Base-by-base conservation (phyloP, 2,888 invertebrate species). In the Mylabris sibirica region DNA sequence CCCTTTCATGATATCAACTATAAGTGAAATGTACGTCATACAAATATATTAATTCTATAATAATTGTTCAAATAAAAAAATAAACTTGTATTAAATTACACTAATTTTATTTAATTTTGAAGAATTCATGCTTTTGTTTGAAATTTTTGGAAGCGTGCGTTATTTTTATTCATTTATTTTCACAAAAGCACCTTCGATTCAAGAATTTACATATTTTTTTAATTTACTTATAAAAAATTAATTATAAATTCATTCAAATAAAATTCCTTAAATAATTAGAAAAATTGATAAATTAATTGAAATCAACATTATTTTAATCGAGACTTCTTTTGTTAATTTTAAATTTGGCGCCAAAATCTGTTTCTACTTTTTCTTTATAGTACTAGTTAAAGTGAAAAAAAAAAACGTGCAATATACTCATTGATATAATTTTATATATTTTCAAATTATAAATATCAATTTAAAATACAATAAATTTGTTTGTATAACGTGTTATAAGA, bases 271-370 rank as follows among this genome's bases (percentile, higher is more conserved):
- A 38, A 30, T 30, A 30, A 8, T 30, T n/a, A n/a, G n/a, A n/a
- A n/a, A n/a, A n/a, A n/a, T n/a, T n/a, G n/a, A n/a, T n/a, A n/a
- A n/a, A 8, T 8, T 30, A 30, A 30, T 30, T 30, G 30, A n/a
- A n/a, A n/a, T n/a, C n/a, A n/a, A n/a, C n/a, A n/a, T n/a, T n/a
- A n/a, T n/a, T 44, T 44, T 17, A 17, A n/a, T 17, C 0, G 5
- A 38, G 11, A 38, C 2, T 14, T 14, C 2, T 38, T 44, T 17
- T 17, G n/a, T 5, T 2, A 17, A 5, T 17, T 17, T 1, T 17
- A 44, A 44, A 44, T n/a, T 44, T 44, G 44, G 44, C 44, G 44
- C 44, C 44, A 44, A 44, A 44, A 8, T 44, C 17, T 17, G n/a
- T 8, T 44, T 44, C 8, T 44, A 17, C 4, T 6, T 30, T 44